A percentile compares a stretch with the other conserved stretches of the same genome.
phyloP scores from a whole-genome alignment of 2,797 vertebrate species.

The Propithecus perrieri region DNA sequence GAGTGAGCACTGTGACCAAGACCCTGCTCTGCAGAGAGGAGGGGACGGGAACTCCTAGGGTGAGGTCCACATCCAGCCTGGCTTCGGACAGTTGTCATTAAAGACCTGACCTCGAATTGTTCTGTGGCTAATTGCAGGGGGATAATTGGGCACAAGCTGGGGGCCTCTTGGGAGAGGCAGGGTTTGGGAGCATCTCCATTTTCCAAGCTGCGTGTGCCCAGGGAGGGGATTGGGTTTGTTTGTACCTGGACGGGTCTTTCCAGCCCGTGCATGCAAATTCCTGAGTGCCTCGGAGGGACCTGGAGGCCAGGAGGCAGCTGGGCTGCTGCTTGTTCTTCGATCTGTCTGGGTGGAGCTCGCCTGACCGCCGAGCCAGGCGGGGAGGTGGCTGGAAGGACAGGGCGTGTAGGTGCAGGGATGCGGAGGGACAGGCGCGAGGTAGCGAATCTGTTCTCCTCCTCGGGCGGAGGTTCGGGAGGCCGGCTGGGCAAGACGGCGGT shows the following conservation, averaged over 20 bases:
- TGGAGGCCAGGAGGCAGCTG: neutral
- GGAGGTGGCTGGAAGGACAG: accelerated
- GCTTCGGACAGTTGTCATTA: accelerated
- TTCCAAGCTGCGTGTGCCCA: accelerated
- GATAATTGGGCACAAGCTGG: accelerated
- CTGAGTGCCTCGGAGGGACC: neutral
- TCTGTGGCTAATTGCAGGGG: neutral
- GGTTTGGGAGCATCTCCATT: accelerated
- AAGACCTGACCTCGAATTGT: neutral
- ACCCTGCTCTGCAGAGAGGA: accelerated
- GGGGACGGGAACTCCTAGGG: neutral
- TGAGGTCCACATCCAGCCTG: no score
- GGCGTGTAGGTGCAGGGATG: no score
- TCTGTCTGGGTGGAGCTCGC: neutral
- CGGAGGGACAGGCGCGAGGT: accelerated
- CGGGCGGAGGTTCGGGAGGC: neutral
- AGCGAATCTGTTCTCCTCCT: neutral
- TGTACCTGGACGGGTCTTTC: accelerated
- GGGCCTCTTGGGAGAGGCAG: neutral
- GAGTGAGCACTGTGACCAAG: neutral
- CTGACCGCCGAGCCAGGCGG: accelerated
- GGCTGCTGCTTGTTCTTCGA: neutral
- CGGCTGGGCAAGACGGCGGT: neutral
- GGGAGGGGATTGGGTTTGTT: neutral
- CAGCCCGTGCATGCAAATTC: accelerated